Percentiles rank a stretch among this genome's conserved stretches.
phyloP scores from a whole-genome alignment of 92 coral and sea anemone genomes.

The Hydrozoanthus gracilis region DNA sequence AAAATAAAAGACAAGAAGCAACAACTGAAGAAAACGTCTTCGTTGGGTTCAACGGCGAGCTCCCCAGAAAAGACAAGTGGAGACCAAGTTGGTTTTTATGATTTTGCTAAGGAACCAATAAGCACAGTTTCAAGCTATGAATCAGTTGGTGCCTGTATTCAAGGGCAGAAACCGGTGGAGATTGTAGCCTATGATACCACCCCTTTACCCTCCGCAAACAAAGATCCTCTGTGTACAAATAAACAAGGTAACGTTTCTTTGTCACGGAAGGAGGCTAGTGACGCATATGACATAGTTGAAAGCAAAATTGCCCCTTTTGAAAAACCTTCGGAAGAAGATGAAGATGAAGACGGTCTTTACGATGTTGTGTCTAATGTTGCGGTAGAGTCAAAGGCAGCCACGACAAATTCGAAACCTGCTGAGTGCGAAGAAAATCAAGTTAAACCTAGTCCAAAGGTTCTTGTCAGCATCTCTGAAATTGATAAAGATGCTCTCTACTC shows the following conservation, averaged over 20 bases:
- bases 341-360: conserved; percentile 11
- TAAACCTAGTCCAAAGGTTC: not conserved
- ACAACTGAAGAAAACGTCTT: conserved; percentile 20
- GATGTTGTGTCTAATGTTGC: not conserved
- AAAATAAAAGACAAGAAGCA: conserved; percentile 5
- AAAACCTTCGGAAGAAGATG: not conserved
- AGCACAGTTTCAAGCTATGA: conserved; percentile 19
- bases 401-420: not conserved
- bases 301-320: not conserved
- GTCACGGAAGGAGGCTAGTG: not conserved
- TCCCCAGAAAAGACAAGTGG: not conserved
- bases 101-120: conserved; percentile 22
- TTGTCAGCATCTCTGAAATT: not conserved
- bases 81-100: conserved; percentile 27
- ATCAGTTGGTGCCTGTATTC: not conserved
- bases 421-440: not conserved
- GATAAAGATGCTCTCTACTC: not conserved
- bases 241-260: not conserved
- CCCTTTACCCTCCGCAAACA: not conserved
- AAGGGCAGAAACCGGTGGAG: not conserved
- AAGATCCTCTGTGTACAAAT: not conserved
- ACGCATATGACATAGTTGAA: conserved; percentile 28
- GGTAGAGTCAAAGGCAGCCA: not conserved
- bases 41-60: not conserved
- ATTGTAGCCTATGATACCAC: not conserved